These are phyloP conservation scores for Microcebus lehilahytsara DNA, from an alignment of 2,113 vertebrate species.

Conservation along the genomic window DNA sequence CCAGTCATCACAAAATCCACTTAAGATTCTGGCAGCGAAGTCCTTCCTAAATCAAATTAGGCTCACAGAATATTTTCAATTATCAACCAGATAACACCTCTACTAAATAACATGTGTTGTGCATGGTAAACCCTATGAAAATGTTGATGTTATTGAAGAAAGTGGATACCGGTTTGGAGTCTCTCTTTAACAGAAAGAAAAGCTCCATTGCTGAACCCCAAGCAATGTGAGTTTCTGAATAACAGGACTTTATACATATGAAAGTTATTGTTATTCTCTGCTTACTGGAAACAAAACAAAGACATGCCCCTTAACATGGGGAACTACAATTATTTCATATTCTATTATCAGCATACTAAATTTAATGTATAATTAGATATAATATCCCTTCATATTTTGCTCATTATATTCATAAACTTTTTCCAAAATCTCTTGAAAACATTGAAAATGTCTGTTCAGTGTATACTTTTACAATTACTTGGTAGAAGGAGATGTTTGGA, in stretches of 20 bases:
- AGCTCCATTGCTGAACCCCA: not conserved
- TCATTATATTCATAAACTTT: not conserved
- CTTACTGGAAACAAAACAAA: conserved; percentile 22
- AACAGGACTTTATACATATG: not conserved
- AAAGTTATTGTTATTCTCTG: not conserved
- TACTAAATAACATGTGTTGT: not conserved
- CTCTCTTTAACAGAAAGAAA: not conserved
- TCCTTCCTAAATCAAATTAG: not conserved
- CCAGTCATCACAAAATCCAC: conserved; percentile 37
- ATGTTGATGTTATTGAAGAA: not conserved
- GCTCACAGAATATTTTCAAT: not conserved
- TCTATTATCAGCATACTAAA: not conserved
- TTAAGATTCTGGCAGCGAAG: not conserved
- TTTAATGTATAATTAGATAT: not conserved
- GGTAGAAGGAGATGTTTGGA: not conserved
- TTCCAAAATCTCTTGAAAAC: conserved; percentile 15
- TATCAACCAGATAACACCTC: not conserved
- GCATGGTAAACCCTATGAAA: not conserved
- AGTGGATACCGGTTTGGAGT: not conserved
- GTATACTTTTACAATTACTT: not conserved
- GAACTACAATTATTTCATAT: conserved; percentile 6
- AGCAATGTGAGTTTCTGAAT: not conserved
- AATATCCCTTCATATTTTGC: not conserved
- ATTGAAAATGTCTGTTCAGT: not conserved
- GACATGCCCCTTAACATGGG: not conserved